phyloP scores from a whole-genome alignment of 2,888 invertebrate species.

The Leptarthrus brevirostris region DNA sequence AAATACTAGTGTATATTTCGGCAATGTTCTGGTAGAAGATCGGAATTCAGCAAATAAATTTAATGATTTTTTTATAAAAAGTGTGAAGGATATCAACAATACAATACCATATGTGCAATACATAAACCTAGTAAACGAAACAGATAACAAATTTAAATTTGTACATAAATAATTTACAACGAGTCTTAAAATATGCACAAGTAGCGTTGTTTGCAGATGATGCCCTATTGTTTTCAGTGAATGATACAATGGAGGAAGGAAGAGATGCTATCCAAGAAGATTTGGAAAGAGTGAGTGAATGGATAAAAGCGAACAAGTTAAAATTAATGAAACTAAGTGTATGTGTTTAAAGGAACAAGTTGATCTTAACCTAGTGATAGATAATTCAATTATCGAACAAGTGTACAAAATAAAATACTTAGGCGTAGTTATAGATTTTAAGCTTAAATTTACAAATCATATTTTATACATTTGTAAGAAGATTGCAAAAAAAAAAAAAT shows the following conservation, averaged over 20 bases:
- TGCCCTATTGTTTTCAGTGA: background rate
- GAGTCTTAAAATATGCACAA: background rate
- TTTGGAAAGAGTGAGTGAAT: background rate
- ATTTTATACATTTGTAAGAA: background rate
- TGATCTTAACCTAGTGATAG: background rate
- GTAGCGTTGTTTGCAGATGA: background rate
- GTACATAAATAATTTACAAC: background rate
- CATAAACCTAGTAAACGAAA: background rate
- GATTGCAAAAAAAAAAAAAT: background rate
- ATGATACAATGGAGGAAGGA: background rate
- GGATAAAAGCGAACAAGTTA: background rate
- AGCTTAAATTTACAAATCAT: background rate
- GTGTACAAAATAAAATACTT: background rate
- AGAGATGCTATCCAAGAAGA: background rate
- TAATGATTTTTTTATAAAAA: conserved; percentile 14
- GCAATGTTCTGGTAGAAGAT: background rate
- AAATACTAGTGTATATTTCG: background rate
- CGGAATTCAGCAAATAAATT: background rate
- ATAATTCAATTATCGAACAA: background rate
- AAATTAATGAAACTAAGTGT: conserved; percentile 14
- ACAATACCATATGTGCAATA: background rate
- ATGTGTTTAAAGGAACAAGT: conserved; percentile 7
- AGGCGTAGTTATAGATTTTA: background rate
- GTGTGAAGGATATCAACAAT: background rate
- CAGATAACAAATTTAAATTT: background rate